phyloP scores from a whole-genome alignment of 2,888 invertebrate genomes.

The Monochamus alternatus region DNA sequence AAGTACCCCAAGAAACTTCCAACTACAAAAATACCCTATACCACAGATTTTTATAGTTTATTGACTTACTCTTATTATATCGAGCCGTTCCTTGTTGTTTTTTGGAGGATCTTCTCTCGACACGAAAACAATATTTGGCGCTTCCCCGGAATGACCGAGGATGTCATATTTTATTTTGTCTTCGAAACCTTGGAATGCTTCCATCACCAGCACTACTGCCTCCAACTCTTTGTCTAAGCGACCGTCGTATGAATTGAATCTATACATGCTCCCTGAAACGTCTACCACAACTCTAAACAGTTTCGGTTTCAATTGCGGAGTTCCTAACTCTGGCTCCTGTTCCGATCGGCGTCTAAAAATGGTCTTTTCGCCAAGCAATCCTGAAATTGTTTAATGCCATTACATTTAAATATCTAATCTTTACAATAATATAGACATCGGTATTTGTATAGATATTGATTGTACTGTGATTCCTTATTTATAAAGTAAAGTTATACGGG shows the following conservation, averaged over 20 bases:
- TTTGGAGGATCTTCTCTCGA: slow-evolving; percentile 82
- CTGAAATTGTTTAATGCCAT: slow-evolving; percentile 63
- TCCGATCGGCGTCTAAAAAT: slow-evolving; percentile 90
- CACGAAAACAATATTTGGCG: slow-evolving; percentile 82
- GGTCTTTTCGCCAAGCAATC: slow-evolving; percentile 91
- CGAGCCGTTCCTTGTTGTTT: slow-evolving; percentile 90
- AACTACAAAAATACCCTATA: no score
- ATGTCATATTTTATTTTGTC: slow-evolving; percentile 94
- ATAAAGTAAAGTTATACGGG: no score
- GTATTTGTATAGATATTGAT: no score
- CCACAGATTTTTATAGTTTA: no score
- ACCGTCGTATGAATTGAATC: slow-evolving; percentile 92
- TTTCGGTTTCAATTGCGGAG: slow-evolving; percentile 91
- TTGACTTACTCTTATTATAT: slow-evolving; percentile 78
- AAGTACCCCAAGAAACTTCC: no score
- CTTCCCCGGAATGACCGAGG: slow-evolving; percentile 95
- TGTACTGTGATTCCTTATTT: no score
- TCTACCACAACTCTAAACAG: slow-evolving; percentile 89
- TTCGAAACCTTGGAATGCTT: slow-evolving; percentile 91
- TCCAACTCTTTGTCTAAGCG: slow-evolving; percentile 93
- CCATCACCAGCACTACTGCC: slow-evolving; percentile 91
- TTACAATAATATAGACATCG: no score
- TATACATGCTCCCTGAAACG: slow-evolving; percentile 97
- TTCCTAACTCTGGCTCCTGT: slow-evolving; percentile 90
- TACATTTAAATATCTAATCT: no score